phyloP scores from a whole-genome alignment of 2,888 invertebrate species.

The Kryphioiulus occultus region DNA sequence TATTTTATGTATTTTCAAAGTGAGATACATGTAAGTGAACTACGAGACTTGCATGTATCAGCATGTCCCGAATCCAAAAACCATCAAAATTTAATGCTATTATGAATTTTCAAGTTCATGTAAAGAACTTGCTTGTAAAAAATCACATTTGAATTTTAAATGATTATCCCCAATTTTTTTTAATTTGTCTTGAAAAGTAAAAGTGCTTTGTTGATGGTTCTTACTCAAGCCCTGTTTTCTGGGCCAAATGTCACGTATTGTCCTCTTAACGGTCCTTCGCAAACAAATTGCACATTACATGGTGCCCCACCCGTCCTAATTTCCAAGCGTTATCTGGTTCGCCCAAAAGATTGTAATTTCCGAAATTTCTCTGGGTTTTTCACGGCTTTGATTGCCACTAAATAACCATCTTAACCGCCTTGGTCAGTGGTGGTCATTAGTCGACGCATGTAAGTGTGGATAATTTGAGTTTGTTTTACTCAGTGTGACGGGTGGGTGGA shows the following conservation, averaged over 20 bases:
- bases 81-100: too few relatives aligned
- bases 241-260: neutral
- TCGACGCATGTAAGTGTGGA: neutral
- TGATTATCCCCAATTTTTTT: too few relatives aligned
- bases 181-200: neutral
- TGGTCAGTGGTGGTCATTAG: neutral
- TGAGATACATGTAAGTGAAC: too few relatives aligned
- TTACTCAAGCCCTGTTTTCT: neutral
- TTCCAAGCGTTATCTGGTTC: neutral
- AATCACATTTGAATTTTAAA: too few relatives aligned
- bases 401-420: neutral
- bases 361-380: neutral
- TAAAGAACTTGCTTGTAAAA: too few relatives aligned
- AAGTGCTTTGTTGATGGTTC: neutral
- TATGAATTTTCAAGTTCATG: too few relatives aligned
- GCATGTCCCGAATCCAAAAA: too few relatives aligned
- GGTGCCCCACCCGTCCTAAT: conserved; percentile 13
- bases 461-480: neutral
- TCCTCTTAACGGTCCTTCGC: neutral
- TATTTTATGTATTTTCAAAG: too few relatives aligned
- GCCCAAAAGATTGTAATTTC: neutral
- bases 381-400: conserved; percentile 6
- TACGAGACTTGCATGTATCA: too few relatives aligned
- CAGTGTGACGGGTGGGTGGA: neutral
- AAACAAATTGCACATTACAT: neutral